Percentiles rank a stretch among this genome's conserved stretches.
These are phyloP conservation scores for Myotis vivesi DNA, from an alignment of 2,797 vertebrate genomes.

Conservation along the genomic window DNA sequence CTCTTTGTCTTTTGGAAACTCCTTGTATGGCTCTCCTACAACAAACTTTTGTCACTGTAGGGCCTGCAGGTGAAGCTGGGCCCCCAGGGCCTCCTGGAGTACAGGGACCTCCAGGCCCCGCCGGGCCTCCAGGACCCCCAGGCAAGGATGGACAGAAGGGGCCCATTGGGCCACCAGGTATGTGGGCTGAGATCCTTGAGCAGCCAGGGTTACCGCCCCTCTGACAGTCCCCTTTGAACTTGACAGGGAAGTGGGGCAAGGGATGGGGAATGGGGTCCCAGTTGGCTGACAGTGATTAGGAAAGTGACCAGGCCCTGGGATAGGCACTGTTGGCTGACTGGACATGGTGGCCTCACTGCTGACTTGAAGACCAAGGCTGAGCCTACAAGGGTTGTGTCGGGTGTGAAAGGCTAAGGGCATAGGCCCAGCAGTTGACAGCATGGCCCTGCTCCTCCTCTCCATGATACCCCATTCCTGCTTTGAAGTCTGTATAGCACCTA, in stretches of 20 bases:
- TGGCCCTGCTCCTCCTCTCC: not conserved
- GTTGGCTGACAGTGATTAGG: not conserved
- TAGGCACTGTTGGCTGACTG: not conserved
- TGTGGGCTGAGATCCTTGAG: not conserved
- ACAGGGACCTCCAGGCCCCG: constrained; percentile 82
- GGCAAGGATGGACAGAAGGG: constrained; percentile 88
- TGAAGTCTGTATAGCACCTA: not conserved
- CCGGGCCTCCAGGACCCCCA: constrained; percentile 86
- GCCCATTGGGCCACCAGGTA: constrained; percentile 88
- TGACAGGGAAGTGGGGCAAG: not conserved
- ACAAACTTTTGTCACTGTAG: constrained; percentile 50
- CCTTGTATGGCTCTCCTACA: not conserved
- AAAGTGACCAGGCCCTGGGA: not conserved
- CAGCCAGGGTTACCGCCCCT: not conserved
- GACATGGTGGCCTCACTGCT: not conserved
- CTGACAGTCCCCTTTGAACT: not conserved
- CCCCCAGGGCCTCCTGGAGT: constrained; percentile 79
- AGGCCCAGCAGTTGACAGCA: not conserved
- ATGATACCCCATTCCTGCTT: not conserved
- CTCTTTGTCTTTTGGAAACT: not conserved
- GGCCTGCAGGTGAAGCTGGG: constrained; percentile 73
- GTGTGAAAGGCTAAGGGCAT: not conserved
- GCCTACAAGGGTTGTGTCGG: not conserved
- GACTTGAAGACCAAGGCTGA: not conserved
- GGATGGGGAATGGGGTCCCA: not conserved